A percentile compares a stretch with the other conserved stretches of the same genome.
Evolutionary conservation across 2,797 vertebrate genomes (phyloP).

Genomic region (Falco biarmicus): DNA sequence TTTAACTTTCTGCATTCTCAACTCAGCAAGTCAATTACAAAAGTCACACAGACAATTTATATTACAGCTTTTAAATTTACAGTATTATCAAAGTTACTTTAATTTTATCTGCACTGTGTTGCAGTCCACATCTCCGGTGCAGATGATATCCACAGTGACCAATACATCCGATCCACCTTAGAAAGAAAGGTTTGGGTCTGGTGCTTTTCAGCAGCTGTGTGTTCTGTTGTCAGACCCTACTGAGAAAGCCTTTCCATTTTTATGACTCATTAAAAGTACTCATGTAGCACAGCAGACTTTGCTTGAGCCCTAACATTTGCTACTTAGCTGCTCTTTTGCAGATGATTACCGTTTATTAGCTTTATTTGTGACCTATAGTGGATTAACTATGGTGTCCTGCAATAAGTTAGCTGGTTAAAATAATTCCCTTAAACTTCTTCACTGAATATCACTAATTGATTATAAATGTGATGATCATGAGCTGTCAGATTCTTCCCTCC

Average conservation of each 20-base stretch:
- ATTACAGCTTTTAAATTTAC: neutral
- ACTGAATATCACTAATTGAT: conserved; percentile 18
- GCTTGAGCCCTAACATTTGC: neutral
- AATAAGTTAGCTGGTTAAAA: neutral
- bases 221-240: neutral
- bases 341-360: neutral
- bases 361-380: neutral
- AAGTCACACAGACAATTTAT: neutral
- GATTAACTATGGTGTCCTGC: neutral
- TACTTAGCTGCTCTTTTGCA: neutral
- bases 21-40: neutral
- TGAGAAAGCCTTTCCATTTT: neutral
- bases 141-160: neutral
- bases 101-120: neutral
- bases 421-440: neutral
- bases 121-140: neutral
- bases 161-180: neutral
- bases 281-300: neutral
- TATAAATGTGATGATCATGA: conserved; percentile 30
- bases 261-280: neutral
- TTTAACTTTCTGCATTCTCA: neutral
- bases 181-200: neutral
- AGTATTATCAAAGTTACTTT: neutral
- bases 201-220: neutral
- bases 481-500: conserved; percentile 20